Evolutionary conservation across 2,888 invertebrate species (phyloP).

Genomic region (Dimorphilus gyrociliatus): DNA sequence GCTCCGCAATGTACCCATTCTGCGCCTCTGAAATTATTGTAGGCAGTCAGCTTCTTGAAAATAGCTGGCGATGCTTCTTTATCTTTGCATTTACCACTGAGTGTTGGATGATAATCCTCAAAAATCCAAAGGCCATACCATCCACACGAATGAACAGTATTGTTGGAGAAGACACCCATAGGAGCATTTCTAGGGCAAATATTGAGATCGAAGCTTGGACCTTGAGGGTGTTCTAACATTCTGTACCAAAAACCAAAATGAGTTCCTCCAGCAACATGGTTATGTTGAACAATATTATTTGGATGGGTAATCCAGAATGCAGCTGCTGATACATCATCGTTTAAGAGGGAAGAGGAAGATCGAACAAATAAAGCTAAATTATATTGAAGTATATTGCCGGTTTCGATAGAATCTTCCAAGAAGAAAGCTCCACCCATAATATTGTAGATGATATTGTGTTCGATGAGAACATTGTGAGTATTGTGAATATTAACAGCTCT

Average conservation of each 20-base stretch:
- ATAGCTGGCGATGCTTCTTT: slow-evolving; percentile 8
- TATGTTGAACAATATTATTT: slow-evolving; percentile 12
- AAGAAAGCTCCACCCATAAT: slow-evolving; percentile 16
- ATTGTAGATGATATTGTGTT: slow-evolving; percentile 12
- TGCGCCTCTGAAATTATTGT: slow-evolving; percentile 14
- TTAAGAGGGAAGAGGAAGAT: slow-evolving; percentile 6
- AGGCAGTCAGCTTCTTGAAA: slow-evolving; percentile 12
- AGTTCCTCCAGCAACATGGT: slow-evolving; percentile 14
- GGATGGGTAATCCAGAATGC: slow-evolving; percentile 15
- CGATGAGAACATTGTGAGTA: slow-evolving; percentile 8
- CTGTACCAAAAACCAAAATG: slow-evolving; percentile 17
- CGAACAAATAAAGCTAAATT: slow-evolving; percentile 7
- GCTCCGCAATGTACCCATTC: slow-evolving; percentile 11
- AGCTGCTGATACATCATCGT: slow-evolving; percentile 17
- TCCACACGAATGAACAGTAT: slow-evolving; percentile 14
- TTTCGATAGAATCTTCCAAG: slow-evolving; percentile 15
- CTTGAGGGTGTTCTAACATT: slow-evolving; percentile 14
- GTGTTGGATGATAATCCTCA: slow-evolving; percentile 9
- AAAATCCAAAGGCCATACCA: slow-evolving; percentile 18
- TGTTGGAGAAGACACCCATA: slow-evolving; percentile 11
- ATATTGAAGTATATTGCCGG: slow-evolving; percentile 11
- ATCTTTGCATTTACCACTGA: slow-evolving; percentile 7
- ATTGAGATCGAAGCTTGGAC: slow-evolving; percentile 10
- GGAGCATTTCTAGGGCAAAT: slow-evolving; percentile 11
- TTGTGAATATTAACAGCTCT: slow-evolving; percentile 15